Percentiles rank a stretch among this genome's conserved stretches.
Evolutionary conservation across 2,113 vertebrate genomes (phyloP).

Genomic region (Psophia crepitans): DNA sequence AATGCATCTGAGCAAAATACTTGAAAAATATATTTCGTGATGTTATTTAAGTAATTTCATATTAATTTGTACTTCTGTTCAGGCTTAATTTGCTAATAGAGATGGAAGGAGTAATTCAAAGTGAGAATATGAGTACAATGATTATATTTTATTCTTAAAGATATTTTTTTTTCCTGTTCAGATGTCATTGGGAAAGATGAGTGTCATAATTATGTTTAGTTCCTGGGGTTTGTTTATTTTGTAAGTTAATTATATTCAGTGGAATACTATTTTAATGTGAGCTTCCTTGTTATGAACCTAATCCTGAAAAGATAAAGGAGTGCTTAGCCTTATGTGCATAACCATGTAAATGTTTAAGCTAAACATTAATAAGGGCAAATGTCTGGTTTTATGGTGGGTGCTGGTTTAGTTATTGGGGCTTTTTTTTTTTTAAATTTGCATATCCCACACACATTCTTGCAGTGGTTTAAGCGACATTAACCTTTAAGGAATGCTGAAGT

Average conservation of each 20-base stretch:
- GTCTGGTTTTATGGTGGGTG: not conserved
- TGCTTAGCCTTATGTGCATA: not conserved
- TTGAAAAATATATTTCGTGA: not conserved
- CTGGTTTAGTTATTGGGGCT: not conserved
- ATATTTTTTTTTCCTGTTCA: not conserved
- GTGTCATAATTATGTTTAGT: not conserved
- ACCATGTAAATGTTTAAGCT: not conserved
- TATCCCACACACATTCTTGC: not conserved
- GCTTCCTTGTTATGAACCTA: not conserved
- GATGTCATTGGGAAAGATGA: not conserved
- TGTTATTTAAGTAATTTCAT: not conserved
- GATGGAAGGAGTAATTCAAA: conserved; percentile 5
- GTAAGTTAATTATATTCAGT: not conserved
- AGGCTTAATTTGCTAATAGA: not conserved
- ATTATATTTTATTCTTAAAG: not conserved
- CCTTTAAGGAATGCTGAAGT: not conserved
- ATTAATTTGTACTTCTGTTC: not conserved
- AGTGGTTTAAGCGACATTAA: not conserved
- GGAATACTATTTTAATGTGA: not conserved
- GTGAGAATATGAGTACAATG: not conserved
- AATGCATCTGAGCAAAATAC: not conserved
- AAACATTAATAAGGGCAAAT: not conserved
- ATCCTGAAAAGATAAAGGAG: not conserved
- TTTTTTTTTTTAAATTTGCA: not conserved
- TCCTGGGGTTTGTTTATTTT: not conserved